A percentile compares a stretch with the other conserved stretches of the same genome.
These are phyloP conservation scores for Hoplodrina ambigua DNA, from an alignment of 2,888 invertebrate genomes.

Conservation along the genomic window DNA sequence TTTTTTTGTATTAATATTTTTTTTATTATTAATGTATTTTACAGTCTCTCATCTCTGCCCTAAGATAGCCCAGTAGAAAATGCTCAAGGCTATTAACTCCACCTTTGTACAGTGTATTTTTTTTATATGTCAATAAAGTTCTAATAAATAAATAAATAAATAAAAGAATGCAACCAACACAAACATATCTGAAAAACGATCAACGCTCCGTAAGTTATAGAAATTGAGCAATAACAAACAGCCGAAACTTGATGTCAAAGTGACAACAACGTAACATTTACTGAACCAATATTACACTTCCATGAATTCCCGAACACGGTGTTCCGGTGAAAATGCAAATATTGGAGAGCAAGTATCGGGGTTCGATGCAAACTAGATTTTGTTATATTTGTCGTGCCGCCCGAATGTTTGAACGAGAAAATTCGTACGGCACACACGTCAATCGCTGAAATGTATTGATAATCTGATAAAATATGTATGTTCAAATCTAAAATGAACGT, in stretches of 20 bases:
- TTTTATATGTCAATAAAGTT: too few relatives aligned
- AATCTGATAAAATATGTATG: constrained; percentile 35
- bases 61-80: too few relatives aligned
- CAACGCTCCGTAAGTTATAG: background rate
- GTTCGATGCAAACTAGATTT: constrained; percentile 71
- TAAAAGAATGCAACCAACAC: too few relatives aligned
- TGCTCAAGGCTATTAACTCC: too few relatives aligned
- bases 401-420: constrained; percentile 61
- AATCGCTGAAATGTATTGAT: constrained; percentile 45
- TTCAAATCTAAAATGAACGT: constrained; percentile 28
- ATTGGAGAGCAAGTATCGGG: constrained; percentile 66
- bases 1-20: too few relatives aligned
- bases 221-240: constrained; percentile 20
- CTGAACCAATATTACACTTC: constrained; percentile 59
- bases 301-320: constrained; percentile 61
- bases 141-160: too few relatives aligned
- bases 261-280: constrained; percentile 41
- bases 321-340: constrained; percentile 67
- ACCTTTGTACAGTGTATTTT: too few relatives aligned
- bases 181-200: constrained; percentile 1
- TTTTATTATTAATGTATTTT: too few relatives aligned
- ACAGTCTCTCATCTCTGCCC: too few relatives aligned
- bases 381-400: constrained; percentile 66
- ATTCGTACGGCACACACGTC: constrained; percentile 51
- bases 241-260: constrained; percentile 25